phyloP scores from a whole-genome alignment of 2,888 invertebrate species.

The Augiades crinisus region DNA sequence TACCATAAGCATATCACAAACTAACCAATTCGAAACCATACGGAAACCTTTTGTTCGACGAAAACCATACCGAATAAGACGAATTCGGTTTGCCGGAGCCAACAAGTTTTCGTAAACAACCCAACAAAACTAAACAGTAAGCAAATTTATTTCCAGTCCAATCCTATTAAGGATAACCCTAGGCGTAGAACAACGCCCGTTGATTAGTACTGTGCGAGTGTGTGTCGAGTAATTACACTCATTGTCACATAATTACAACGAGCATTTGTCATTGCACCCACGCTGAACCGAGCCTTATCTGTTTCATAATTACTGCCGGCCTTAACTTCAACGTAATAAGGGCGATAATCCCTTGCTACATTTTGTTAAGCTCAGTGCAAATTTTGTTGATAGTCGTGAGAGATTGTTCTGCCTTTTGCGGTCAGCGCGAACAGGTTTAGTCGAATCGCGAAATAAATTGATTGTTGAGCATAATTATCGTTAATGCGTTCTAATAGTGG shows the following conservation, averaged over 20 bases:
- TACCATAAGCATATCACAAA: no score
- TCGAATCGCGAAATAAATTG: slow-evolving; percentile 25
- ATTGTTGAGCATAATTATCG: slow-evolving; percentile 26
- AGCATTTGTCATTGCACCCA: slow-evolving; percentile 69
- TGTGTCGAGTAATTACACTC: slow-evolving; percentile 62
- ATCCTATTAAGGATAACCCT: slow-evolving; percentile 40
- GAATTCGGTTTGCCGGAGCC: no score
- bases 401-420: slow-evolving; percentile 23
- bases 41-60: no score
- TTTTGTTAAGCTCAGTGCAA: slow-evolving; percentile 11
- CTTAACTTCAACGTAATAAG: neutral
- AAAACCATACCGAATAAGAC: no score
- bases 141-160: slow-evolving; percentile 10
- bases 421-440: slow-evolving; percentile 13
- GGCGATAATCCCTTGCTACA: neutral
- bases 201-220: slow-evolving; percentile 47
- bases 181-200: slow-evolving; percentile 45
- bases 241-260: slow-evolving; percentile 74
- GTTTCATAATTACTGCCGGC: neutral
- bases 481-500: slow-evolving; percentile 24
- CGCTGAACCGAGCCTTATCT: slow-evolving; percentile 15
- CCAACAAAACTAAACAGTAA: neutral
- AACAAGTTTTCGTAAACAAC: no score
- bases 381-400: slow-evolving; percentile 25
- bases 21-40: no score